Percentiles rank a stretch among this genome's conserved stretches.
Evolutionary conservation across 2,888 invertebrate species (phyloP).

Genomic region (Penaeus monodon): DNA sequence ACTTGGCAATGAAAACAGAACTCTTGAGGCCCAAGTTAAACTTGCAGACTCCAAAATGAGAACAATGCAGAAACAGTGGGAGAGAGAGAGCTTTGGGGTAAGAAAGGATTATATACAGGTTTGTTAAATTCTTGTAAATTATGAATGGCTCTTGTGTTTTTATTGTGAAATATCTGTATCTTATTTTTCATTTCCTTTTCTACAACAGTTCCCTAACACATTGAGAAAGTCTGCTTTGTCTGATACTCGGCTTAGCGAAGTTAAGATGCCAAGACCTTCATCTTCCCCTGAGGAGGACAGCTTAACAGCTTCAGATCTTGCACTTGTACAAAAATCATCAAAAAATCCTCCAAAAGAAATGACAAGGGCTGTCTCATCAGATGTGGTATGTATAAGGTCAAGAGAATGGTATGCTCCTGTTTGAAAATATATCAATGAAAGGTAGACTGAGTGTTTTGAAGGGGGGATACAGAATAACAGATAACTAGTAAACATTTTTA

Average conservation of each 20-base stretch:
- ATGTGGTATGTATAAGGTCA: conserved; percentile 1
- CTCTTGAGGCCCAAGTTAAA: conserved; percentile 20
- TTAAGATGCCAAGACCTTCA: conserved; percentile 10
- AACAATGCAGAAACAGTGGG: conserved; percentile 16
- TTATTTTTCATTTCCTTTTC: no score
- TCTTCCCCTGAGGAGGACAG: not conserved
- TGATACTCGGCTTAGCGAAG: not conserved
- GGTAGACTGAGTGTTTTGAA: no score
- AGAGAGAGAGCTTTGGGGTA: conserved; percentile 34
- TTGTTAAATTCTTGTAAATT: not conserved
- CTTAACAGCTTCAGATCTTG: conserved; percentile 6
- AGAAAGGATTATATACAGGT: not conserved
- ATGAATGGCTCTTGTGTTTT: no score
- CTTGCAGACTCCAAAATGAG: conserved; percentile 24
- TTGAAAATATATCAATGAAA: no score
- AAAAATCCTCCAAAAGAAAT: not conserved
- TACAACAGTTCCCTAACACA: no score
- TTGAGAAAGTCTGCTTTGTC: not conserved
- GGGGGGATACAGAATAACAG: no score
- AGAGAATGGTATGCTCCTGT: not conserved
- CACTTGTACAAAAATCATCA: not conserved
- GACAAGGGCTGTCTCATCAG: not conserved
- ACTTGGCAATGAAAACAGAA: conserved; percentile 26
- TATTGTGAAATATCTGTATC: no score
- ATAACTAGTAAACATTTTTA: no score